Evolutionary conservation across 2,113 vertebrate species (phyloP).

Genomic region (Cephalopterus ornatus): DNA sequence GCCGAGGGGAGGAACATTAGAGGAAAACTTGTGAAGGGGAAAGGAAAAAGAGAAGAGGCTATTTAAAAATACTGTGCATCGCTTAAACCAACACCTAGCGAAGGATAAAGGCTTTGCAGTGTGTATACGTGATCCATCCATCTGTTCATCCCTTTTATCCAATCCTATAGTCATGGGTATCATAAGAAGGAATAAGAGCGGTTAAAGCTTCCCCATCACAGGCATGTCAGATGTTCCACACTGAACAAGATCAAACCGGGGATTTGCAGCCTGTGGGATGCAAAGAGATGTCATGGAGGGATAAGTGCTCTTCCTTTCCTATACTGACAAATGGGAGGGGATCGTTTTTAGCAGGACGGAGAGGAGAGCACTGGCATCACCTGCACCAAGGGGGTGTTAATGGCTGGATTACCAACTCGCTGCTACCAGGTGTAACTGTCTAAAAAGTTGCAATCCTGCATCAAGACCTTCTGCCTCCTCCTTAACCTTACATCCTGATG

Average conservation of each 20-base stretch:
- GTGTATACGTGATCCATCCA: slow-evolving; percentile 26
- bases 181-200: slow-evolving; percentile 4
- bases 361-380: not conserved
- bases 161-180: slow-evolving; percentile 46
- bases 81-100: slow-evolving; percentile 49
- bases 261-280: slow-evolving; percentile 61
- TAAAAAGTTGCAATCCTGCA: not conserved
- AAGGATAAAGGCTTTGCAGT: slow-evolving; percentile 47
- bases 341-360: accelerated
- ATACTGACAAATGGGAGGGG: not conserved
- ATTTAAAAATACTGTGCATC: slow-evolving; percentile 48
- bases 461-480: not conserved
- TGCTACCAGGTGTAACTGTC: not conserved
- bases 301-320: not conserved
- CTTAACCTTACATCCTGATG: not conserved
- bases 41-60: slow-evolving; percentile 38
- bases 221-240: slow-evolving; percentile 48
- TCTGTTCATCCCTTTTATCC: slow-evolving; percentile 63
- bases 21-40: slow-evolving; percentile 53
- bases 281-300: slow-evolving; percentile 6
- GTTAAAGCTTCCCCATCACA: slow-evolving; percentile 46
- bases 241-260: slow-evolving; percentile 45
- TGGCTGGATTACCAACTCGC: not conserved
- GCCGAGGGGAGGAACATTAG: slow-evolving; percentile 10
- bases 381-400: not conserved